A percentile compares a stretch with the other conserved stretches of the same genome.
Evolutionary conservation across 2,113 vertebrate species (phyloP).

Genomic region (Dipodomys stephensi): DNA sequence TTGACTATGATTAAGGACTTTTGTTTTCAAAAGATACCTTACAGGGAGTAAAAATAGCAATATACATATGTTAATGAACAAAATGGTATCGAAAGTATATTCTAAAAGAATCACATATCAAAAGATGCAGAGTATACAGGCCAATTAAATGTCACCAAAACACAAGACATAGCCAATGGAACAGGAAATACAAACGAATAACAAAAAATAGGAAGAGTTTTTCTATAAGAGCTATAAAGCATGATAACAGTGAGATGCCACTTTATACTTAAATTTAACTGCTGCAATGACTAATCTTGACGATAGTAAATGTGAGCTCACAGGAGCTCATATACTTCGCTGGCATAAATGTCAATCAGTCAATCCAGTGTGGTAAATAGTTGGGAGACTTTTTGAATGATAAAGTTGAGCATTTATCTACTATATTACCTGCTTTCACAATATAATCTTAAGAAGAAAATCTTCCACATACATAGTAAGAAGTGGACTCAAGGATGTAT

Average conservation of each 20-base stretch:
- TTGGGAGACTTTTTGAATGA: background rate
- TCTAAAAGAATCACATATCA: background rate
- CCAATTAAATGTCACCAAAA: background rate
- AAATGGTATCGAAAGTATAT: background rate
- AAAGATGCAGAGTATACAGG: background rate
- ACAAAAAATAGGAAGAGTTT: background rate
- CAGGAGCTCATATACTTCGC: background rate
- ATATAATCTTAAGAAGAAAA: background rate
- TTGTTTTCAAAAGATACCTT: background rate
- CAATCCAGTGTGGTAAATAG: background rate
- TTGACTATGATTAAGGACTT: background rate
- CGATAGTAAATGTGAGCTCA: background rate
- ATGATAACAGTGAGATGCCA: background rate
- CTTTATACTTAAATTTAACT: background rate
- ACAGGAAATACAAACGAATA: background rate
- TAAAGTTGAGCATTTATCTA: constrained; percentile 3
- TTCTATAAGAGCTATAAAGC: background rate
- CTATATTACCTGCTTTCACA: no score
- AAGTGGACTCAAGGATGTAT: background rate
- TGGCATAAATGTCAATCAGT: background rate
- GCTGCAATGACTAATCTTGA: background rate
- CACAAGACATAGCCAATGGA: background rate
- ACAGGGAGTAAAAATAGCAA: background rate
- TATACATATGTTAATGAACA: background rate
- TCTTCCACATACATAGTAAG: background rate